Evolutionary conservation across 2,888 invertebrate genomes (phyloP).

Genomic region (Lepas anatifera): DNA sequence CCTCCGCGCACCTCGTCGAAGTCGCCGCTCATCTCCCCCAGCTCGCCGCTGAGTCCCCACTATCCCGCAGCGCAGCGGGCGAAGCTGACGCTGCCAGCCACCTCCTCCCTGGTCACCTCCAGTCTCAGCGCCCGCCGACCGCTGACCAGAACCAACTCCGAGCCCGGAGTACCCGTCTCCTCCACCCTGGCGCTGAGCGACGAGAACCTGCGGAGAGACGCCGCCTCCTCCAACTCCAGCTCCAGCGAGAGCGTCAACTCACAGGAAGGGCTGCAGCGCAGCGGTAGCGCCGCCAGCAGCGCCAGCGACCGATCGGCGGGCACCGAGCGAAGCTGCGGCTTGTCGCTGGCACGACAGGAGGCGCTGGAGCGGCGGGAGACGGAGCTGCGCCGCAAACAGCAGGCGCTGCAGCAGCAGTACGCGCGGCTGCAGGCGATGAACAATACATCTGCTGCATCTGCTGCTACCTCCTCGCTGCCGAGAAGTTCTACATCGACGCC

Average conservation of each 20-base stretch:
- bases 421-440: conserved; percentile 77
- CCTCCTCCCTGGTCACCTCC: conserved; percentile 25
- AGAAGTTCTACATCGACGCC: too few relatives aligned
- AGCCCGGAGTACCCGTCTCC: conserved; percentile 20
- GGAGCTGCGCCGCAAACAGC: conserved; percentile 74
- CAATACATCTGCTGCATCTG: conserved; percentile 19
- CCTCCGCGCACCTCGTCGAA: conserved; percentile 83
- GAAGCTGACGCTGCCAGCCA: conserved; percentile 20
- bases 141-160: conserved; percentile 31
- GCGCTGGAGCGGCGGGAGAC: conserved; percentile 71
- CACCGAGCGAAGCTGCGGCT: not conserved
- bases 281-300: conserved; percentile 41
- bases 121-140: conserved; percentile 24
- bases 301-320: conserved; percentile 39
- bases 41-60: conserved; percentile 48
- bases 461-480: conserved; percentile 17
- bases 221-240: conserved; percentile 39
- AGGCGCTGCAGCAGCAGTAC: conserved; percentile 80
- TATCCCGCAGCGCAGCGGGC: conserved; percentile 27
- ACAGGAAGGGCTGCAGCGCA: conserved; percentile 43
- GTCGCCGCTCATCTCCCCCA: conserved; percentile 73
- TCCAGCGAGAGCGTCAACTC: conserved; percentile 64
- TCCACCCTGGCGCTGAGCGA: conserved; percentile 29
- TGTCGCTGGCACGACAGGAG: conserved; percentile 28
- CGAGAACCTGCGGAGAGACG: conserved; percentile 24